A percentile compares a stretch with the other conserved stretches of the same genome.
Conservation (phyloP, 2,888 invertebrate species). For the Hecatera dysodea region DNA sequence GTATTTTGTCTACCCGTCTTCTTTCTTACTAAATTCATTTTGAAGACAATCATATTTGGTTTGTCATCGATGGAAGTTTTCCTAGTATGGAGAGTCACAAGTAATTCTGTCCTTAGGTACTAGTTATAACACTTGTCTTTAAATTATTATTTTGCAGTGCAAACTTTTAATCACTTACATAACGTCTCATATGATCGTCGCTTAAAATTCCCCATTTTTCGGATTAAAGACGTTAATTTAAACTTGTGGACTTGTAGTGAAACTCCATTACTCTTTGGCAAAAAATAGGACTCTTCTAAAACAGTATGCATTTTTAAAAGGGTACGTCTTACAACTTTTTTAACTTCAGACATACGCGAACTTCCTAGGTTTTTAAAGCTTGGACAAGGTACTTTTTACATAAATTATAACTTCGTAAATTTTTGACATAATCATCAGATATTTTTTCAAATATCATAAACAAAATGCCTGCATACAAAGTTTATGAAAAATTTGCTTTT, state of each 20-base stretch:
- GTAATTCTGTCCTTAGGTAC: too few relatives aligned
- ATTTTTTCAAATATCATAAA: background rate
- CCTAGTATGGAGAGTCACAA: too few relatives aligned
- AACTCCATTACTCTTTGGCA: slow-evolving; percentile 59
- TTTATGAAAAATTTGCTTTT: too few relatives aligned
- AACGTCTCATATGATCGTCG: too few relatives aligned
- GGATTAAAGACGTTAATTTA: background rate
- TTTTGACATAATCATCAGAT: background rate
- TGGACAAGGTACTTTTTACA: slow-evolving; percentile 21
- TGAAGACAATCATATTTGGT: too few relatives aligned
- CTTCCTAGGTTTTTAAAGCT: slow-evolving; percentile 46
- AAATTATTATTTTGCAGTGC: too few relatives aligned
- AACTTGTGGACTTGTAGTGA: slow-evolving; percentile 37
- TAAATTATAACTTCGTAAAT: slow-evolving; percentile 1
- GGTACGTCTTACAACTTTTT: slow-evolving; percentile 64
- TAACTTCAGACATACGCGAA: slow-evolving; percentile 43
- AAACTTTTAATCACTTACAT: background rate
- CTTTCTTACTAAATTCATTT: too few relatives aligned
- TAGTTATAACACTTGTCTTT: too few relatives aligned
- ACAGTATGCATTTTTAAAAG: slow-evolving; percentile 79
- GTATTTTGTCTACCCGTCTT: too few relatives aligned
- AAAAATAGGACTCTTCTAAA: slow-evolving; percentile 60
- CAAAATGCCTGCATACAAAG: too few relatives aligned
- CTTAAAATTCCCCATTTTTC: background rate
- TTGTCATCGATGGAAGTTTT: too few relatives aligned